A percentile compares a stretch with the other conserved stretches of the same genome.
Evolutionary conservation across 2,797 vertebrate species (phyloP).

Genomic region (Pseudochirops corinnae): DNA sequence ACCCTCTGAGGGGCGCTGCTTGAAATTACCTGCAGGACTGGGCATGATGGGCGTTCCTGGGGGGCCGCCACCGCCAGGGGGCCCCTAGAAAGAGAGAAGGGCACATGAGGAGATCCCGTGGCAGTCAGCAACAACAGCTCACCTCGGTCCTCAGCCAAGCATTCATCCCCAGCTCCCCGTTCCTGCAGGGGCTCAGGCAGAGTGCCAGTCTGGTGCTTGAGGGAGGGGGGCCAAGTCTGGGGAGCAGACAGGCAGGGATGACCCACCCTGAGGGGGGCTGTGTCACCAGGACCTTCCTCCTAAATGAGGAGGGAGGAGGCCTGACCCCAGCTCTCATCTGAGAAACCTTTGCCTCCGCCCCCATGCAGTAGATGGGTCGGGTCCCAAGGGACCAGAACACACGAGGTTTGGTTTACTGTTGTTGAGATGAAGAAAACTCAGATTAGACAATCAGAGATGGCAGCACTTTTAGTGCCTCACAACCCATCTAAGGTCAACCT

Average conservation of each 20-base stretch:
- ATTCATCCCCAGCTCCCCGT: conserved; percentile 17
- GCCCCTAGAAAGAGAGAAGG: conserved; percentile 88
- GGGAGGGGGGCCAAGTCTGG: not conserved
- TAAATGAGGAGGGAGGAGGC: not conserved
- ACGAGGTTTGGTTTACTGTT: not conserved
- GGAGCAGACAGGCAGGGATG: not conserved
- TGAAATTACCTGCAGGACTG: conserved; percentile 93
- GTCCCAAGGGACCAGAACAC: too few relatives aligned
- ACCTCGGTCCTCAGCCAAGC: conserved; percentile 38
- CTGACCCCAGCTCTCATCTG: not conserved
- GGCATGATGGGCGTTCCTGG: conserved; percentile 99
- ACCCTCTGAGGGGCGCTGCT: not conserved
- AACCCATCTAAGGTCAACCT: not conserved
- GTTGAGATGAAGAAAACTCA: not conserved
- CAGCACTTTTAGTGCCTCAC: not conserved
- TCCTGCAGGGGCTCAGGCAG: not conserved
- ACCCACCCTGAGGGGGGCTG: too few relatives aligned
- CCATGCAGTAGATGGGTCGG: not conserved
- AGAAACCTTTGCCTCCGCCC: not conserved
- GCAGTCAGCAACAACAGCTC: conserved; percentile 29
- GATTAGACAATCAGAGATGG: not conserved
- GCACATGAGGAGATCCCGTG: conserved; percentile 38
- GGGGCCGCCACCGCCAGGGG: conserved; percentile 97
- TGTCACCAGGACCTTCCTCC: too few relatives aligned
- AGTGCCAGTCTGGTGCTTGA: conserved; percentile 32